Evolutionary conservation across 1,140 invertebrate species (phyloP).

Genomic region (Diorhabda carinulata): DNA sequence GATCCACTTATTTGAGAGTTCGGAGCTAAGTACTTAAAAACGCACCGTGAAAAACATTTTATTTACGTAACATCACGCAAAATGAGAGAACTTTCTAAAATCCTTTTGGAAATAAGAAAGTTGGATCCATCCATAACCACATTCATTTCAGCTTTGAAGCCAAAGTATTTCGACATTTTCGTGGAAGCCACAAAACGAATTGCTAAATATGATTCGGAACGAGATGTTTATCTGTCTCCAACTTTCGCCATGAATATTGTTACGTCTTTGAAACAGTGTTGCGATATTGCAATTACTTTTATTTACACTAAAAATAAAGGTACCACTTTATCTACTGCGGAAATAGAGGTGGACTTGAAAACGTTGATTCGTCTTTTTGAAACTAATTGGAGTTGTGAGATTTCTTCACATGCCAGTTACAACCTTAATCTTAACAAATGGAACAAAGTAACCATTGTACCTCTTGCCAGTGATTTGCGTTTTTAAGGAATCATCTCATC

Average conservation of each 20-base stretch:
- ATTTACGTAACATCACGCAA: conserved; percentile 36
- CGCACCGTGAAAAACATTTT: conserved; percentile 39
- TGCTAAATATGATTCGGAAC: conserved; percentile 25
- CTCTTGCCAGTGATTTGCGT: conserved; percentile 41
- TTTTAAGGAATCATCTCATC: no score
- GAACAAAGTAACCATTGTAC: conserved; percentile 42
- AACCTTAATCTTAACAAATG: conserved; percentile 41
- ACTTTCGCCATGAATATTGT: conserved; percentile 31
- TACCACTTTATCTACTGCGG: neutral
- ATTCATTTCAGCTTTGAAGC: no score
- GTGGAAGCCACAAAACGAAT: no score
- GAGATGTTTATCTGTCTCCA: conserved; percentile 21
- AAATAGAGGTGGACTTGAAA: neutral
- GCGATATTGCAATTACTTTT: conserved; percentile 15
- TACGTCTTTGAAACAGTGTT: conserved; percentile 26
- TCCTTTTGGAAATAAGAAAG: no score
- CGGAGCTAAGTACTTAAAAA: conserved; percentile 39
- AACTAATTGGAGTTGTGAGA: conserved; percentile 25
- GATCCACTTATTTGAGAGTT: conserved; percentile 39
- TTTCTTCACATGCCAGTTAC: conserved; percentile 33
- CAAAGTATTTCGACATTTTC: no score
- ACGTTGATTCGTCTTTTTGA: neutral
- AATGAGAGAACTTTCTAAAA: no score
- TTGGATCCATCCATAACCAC: no score
- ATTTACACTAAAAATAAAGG: neutral